phyloP scores from a whole-genome alignment of 2,797 vertebrate genomes.

The Paguma larvata region DNA sequence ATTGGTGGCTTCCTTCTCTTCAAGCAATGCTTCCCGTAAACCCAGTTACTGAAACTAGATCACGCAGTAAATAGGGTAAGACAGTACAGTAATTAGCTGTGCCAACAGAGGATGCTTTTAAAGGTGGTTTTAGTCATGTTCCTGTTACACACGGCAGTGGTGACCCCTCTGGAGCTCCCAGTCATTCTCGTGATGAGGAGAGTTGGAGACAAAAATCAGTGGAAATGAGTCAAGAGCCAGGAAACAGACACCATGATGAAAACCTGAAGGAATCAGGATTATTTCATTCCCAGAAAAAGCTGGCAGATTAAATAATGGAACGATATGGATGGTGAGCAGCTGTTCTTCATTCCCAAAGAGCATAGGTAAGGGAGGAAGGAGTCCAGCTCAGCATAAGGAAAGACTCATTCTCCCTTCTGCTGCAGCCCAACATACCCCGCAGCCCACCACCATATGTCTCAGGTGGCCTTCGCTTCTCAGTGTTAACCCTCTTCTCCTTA shows the following conservation, averaged over 20 bases:
- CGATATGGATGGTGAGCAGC: background rate
- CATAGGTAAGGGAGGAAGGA: background rate
- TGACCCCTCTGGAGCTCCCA: background rate
- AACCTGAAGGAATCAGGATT: constrained; percentile 60
- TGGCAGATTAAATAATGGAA: background rate
- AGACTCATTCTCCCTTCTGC: background rate
- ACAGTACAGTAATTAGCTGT: constrained; percentile 21
- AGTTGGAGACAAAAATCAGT: background rate
- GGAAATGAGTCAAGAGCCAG: background rate
- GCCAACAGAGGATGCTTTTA: constrained; percentile 27
- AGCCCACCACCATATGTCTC: accelerated
- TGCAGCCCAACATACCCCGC: accelerated
- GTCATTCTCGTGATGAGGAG: background rate
- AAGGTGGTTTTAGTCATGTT: constrained; percentile 54
- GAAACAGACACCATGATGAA: constrained; percentile 47
- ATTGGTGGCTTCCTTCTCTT: background rate
- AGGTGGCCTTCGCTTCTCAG: background rate
- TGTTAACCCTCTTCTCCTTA: background rate
- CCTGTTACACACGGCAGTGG: background rate
- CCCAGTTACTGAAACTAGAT: background rate
- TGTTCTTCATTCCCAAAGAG: background rate
- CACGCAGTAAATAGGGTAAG: background rate
- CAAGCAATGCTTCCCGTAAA: background rate
- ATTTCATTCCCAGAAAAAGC: constrained; percentile 53
- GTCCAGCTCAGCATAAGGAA: background rate